phyloP scores from a whole-genome alignment of 2,888 invertebrate species.

The Heliconius ismenius region DNA sequence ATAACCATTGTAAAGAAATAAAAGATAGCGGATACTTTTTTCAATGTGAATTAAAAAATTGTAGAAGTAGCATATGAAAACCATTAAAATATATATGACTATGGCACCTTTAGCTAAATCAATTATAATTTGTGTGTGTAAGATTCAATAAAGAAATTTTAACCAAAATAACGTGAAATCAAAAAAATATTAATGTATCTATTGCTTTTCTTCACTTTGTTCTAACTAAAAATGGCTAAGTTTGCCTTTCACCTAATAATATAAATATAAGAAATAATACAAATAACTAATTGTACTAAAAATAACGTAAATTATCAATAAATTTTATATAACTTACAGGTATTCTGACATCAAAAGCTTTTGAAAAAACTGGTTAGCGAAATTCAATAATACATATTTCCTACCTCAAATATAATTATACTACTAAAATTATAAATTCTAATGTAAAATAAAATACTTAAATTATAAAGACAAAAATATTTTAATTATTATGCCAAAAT shows the following conservation, averaged over 20 bases:
- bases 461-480: not conserved
- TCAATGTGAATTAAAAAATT: not conserved
- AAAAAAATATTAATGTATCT: not conserved
- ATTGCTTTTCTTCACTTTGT: not conserved
- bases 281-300: not conserved
- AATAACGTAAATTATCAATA: not conserved
- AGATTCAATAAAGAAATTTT: not conserved
- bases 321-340: not conserved
- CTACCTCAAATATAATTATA: not conserved
- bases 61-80: not conserved
- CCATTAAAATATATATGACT: not conserved
- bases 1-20: not conserved
- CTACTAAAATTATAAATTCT: not conserved
- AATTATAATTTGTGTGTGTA: not conserved
- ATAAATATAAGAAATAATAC: not conserved
- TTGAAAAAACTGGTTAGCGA: not conserved
- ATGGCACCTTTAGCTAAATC: not conserved
- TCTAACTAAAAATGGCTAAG: not conserved
- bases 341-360: conserved; percentile 11
- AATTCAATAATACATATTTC: not conserved
- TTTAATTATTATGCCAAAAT: not conserved
- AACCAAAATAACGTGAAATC: not conserved
- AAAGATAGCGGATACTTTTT: not conserved
- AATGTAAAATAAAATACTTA: not conserved
- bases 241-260: not conserved